Evolutionary conservation across 30 jellyfish, hydroid and myxozoan species (phyloP), one percentile per base, ranked within the genome.

Genomic region (Chrysaora quinquecirrha): DNA sequence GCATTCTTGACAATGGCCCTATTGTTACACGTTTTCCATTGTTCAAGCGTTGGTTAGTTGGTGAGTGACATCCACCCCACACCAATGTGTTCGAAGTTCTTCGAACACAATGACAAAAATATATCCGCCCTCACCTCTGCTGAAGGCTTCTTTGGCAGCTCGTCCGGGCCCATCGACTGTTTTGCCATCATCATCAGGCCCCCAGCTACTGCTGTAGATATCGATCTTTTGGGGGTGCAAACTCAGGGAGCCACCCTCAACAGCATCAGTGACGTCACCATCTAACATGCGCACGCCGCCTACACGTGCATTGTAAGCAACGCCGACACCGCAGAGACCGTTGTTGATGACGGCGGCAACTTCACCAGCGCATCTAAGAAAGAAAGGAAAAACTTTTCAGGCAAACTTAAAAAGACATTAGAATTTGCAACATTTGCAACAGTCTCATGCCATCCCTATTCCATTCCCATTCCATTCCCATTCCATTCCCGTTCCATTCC

Each of bases 141-240:
- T 49, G 50, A 91, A 85, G 1, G 98, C 96, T 48, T 43, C 46
- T 22, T 62, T 73, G 3, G 98, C 96, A 79, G 85, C 14, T 60
- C 52, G 24, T n/a, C 98, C 98, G 30, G 98, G 98, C 25, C 98
- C 98, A 34, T 91, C 98, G 3, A 91, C 98, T 7, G 98, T 91
- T 29, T 67, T 84, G 21, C 98, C 98, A 65, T 91, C 98, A 64
- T 91, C 98, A 85, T 85, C 96, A 30, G 98, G 98, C 19, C 98
- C 98, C 98, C 98, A 91, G 34, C 96, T 84, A 43, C 96, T 85
- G 60, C 98, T 91, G 92, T 91, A 91, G 20, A 91, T 91, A 58
- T 91, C 98, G 10, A 91, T 91, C 43, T 78, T 83, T 32, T 85
- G 87, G 60, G 90, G 96, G 3, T 80, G 80, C 69, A 64, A 85